Percentiles rank a stretch among this genome's conserved stretches.
These are phyloP conservation scores for Triops cancriformis DNA, from an alignment of 1,140 invertebrate species.

Conservation along the genomic window DNA sequence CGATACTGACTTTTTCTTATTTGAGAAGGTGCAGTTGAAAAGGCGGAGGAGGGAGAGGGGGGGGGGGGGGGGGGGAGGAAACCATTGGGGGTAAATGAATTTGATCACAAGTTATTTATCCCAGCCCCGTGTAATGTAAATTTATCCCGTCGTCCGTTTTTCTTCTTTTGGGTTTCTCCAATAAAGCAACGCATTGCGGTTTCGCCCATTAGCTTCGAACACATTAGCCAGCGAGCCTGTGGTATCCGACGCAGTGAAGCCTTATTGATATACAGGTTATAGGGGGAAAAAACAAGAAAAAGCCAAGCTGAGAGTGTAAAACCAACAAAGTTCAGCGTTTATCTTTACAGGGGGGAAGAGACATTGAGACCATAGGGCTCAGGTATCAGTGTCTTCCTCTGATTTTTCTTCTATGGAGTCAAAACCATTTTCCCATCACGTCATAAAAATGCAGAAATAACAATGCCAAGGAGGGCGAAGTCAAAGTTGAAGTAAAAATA, in stretches of 20 bases:
- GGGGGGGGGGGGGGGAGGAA: not conserved
- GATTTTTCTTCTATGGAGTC: not conserved
- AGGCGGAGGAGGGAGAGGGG: not conserved
- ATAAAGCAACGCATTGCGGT: constrained; percentile 5
- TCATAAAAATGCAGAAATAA: not conserved
- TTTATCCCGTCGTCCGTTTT: not conserved
- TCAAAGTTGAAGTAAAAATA: not conserved
- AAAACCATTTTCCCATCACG: not conserved
- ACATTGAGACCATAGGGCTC: not conserved
- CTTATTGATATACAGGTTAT: not conserved
- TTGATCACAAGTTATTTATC: constrained; percentile 11
- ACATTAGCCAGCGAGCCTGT: not conserved
- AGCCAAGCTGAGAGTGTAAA: constrained; percentile 6
- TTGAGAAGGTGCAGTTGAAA: too few species aligned
- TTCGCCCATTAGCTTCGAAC: not conserved
- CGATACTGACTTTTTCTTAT: not conserved
- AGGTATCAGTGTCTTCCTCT: not conserved
- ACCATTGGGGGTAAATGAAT: not conserved
- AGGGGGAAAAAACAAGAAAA: not conserved
- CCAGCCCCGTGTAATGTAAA: not conserved
- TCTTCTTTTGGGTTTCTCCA: not conserved
- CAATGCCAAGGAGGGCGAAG: not conserved
- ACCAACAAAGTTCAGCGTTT: constrained; percentile 9
- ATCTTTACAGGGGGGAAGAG: not conserved
- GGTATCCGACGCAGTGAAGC: not conserved